Evolutionary conservation across 2,888 invertebrate species (phyloP).

Genomic region (Rutpela maculata): DNA sequence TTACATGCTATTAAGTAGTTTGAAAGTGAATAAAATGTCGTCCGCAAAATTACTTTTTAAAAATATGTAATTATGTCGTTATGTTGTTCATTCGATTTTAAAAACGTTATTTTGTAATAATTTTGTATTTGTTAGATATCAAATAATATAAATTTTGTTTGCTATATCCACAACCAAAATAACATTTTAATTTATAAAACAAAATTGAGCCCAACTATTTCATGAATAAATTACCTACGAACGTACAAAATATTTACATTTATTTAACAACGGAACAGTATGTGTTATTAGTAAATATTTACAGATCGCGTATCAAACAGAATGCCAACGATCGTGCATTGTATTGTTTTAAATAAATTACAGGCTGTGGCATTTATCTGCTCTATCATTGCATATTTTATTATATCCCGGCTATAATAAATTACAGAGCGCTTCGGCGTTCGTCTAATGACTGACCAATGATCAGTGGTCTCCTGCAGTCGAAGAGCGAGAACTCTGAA

Average conservation of each 20-base stretch:
- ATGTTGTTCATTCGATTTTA: no score
- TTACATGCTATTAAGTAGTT: no score
- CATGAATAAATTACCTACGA: background rate
- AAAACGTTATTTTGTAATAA: no score
- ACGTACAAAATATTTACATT: background rate
- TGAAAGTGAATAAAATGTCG: no score
- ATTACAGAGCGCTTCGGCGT: no score
- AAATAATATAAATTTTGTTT: no score
- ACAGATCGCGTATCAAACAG: constrained; percentile 39
- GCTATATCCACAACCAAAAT: no score
- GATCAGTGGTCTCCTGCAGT: background rate
- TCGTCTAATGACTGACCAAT: no score
- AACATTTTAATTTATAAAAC: background rate
- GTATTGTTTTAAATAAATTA: constrained; percentile 46
- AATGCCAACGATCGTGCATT: constrained; percentile 31
- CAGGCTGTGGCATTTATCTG: constrained; percentile 35
- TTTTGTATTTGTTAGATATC: no score
- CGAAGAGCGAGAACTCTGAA: no score
- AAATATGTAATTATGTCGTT: no score
- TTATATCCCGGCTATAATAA: constrained; percentile 35
- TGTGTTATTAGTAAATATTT: constrained; percentile 27
- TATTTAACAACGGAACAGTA: background rate
- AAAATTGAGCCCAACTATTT: background rate
- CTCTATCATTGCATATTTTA: constrained; percentile 40
- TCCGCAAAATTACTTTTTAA: no score